Evolutionary conservation across 1,140 invertebrate genomes (phyloP).

Genomic region (Augochlora pura): DNA sequence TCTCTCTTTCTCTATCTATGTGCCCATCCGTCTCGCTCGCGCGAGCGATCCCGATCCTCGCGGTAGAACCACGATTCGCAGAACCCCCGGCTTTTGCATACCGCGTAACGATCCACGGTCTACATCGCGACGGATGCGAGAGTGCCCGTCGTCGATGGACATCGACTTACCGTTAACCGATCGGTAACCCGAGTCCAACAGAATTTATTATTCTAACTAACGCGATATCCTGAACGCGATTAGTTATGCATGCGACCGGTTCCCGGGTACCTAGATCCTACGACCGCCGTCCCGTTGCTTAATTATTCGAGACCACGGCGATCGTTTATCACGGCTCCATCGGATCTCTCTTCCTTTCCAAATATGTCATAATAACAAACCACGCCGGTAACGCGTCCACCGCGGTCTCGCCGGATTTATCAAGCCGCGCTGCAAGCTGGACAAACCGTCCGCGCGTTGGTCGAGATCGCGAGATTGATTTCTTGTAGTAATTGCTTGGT

Average conservation of each 20-base stretch:
- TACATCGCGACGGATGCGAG: slow-evolving; percentile 31
- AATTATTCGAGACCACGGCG: slow-evolving; percentile 3
- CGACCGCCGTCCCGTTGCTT: background rate
- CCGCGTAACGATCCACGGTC: slow-evolving; percentile 40
- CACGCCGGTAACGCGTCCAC: no score
- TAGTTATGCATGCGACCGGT: slow-evolving; percentile 20
- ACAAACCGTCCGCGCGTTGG: no score
- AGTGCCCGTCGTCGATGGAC: slow-evolving; percentile 27
- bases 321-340: background rate
- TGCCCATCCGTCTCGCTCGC: no score
- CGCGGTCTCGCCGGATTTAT: no score
- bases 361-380: background rate
- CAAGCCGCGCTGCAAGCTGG: no score
- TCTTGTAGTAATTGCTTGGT: no score
- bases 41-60: no score
- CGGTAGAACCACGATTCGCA: slow-evolving; percentile 31
- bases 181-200: slow-evolving; percentile 3
- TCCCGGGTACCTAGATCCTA: background rate
- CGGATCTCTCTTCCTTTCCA: no score
- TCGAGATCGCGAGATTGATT: no score
- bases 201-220: slow-evolving; percentile 42
- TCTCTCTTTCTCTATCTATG: no score
- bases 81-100: slow-evolving; percentile 55
- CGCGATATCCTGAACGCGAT: background rate
- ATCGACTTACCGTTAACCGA: slow-evolving; percentile 55